Evolutionary conservation across 2,797 vertebrate genomes (phyloP), one percentile per base, ranked within the genome.

Genomic region (Atherinosoma microstoma): DNA sequence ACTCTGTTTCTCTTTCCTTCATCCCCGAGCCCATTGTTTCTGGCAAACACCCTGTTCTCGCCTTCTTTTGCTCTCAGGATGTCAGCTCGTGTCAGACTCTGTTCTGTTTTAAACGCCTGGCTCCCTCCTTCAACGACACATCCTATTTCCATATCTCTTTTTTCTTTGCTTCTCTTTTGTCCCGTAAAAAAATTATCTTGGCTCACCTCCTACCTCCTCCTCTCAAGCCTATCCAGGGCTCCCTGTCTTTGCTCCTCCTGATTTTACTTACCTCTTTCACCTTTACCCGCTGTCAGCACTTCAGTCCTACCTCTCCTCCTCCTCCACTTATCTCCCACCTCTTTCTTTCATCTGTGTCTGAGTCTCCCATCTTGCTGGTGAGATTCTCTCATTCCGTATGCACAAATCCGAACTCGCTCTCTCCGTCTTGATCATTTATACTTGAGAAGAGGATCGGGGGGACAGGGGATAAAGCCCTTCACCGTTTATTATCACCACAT

Each of bases 241-340:
- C 30, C 45, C 15, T 64, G 71, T 59, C 58, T 38, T 60, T 38
- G 58, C 58, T 24, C 35, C n/a, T 69, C 69, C 64, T 38, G 47
- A 75, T 72, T 58, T 56, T 58, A 80, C 82, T 80, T 87, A 83
- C 77, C 82, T 83, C 70, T 84, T 80, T 83, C 85, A 86, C 84
- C 87, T 88, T 88, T 85, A 84, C 68, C 86, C 68, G 45, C 85
- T 88, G 89, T 92, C 92, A 92, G 87, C 89, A 85, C 74, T 91
- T 90, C 81, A 58, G 76, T 71, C 75, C 66, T 32, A 24, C 77
- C 71, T 58, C 63, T 71, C 77, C 74, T 81, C 79, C 75, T 51
- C 58, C 66, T 32, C 30, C 78, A 83, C 78, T 76, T 84, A 82
- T 75, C 79, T 70, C 61, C 62, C 65, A 58, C 65, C 62, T 59